Evolutionary conservation across 1,140 invertebrate genomes (phyloP).

Genomic region (Cherax quadricarinatus): DNA sequence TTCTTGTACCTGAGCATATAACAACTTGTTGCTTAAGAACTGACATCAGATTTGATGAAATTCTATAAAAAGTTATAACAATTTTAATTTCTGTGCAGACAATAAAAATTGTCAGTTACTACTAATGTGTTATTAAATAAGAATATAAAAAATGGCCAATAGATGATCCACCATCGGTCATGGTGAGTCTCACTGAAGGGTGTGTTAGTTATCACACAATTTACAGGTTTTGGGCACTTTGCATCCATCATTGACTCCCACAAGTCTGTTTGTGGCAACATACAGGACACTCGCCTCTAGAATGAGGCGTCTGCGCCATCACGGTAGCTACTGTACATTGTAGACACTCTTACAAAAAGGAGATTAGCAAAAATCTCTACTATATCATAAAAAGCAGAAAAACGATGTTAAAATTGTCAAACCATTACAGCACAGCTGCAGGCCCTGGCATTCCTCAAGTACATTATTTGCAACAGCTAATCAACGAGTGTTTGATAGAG

Average conservation of each 20-base stretch:
- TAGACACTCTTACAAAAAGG: conserved; percentile 67
- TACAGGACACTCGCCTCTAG: conserved; percentile 30
- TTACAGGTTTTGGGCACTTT: conserved; percentile 61
- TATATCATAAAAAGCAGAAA: conserved; percentile 71
- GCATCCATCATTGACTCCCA: conserved; percentile 56
- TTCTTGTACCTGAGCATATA: conserved; percentile 67
- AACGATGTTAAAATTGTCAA: conserved; percentile 66
- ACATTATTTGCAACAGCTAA: conserved; percentile 28
- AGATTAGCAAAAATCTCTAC: conserved; percentile 71
- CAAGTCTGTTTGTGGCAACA: conserved; percentile 51
- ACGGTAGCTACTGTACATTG: conserved; percentile 58
- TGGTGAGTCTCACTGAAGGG: conserved; percentile 54
- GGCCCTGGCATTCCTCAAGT: conserved; percentile 58
- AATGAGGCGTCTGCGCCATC: conserved; percentile 43
- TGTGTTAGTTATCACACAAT: conserved; percentile 59
- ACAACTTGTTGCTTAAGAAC: conserved; percentile 63
- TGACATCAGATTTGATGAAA: conserved; percentile 66
- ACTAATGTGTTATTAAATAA: conserved; percentile 68
- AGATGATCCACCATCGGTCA: conserved; percentile 30
- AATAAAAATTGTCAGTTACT: conserved; percentile 65
- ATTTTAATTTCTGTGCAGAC: conserved; percentile 68
- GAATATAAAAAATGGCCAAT: conserved; percentile 68
- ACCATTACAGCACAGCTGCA: conserved; percentile 65
- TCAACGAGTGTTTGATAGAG: conserved; percentile 32
- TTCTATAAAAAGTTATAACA: conserved; percentile 68